phyloP scores from a whole-genome alignment of 2,888 invertebrate species.

The Idaea dimidiata region DNA sequence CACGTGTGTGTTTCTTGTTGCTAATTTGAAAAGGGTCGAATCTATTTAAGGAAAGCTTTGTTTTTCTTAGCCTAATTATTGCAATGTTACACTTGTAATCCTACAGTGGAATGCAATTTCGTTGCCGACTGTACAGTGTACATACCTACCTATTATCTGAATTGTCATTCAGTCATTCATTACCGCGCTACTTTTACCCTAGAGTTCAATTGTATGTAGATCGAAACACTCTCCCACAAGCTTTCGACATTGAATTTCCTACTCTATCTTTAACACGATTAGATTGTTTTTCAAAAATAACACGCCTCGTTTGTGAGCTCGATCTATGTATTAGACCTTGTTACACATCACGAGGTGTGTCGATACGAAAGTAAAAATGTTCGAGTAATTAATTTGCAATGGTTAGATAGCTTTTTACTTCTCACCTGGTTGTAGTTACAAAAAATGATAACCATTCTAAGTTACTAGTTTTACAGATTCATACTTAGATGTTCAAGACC shows the following conservation, averaged over 20 bases:
- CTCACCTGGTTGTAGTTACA: slow-evolving; percentile 33
- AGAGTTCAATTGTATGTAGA: slow-evolving; percentile 50
- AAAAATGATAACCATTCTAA: too few relatives aligned
- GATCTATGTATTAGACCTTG: slow-evolving; percentile 74
- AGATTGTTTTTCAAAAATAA: slow-evolving; percentile 37
- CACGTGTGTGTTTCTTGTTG: too few relatives aligned
- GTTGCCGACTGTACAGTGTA: too few relatives aligned
- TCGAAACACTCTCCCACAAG: slow-evolving; percentile 46
- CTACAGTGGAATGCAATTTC: too few relatives aligned
- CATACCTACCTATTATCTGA: slow-evolving; percentile 25
- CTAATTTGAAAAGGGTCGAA: too few relatives aligned
- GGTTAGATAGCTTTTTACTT: slow-evolving; percentile 58
- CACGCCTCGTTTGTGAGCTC: slow-evolving; percentile 63
- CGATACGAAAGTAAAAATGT: slow-evolving; percentile 48
- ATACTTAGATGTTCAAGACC: too few relatives aligned
- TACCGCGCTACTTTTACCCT: slow-evolving; percentile 34
- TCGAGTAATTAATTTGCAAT: slow-evolving; percentile 58
- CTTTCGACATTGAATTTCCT: slow-evolving; percentile 43
- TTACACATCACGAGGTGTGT: slow-evolving; percentile 65
- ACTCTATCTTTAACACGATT: slow-evolving; percentile 38
- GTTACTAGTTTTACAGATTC: too few relatives aligned
- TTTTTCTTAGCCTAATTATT: too few relatives aligned
- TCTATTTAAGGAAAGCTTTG: too few relatives aligned
- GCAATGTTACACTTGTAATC: too few relatives aligned
- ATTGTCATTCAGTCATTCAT: slow-evolving; percentile 39